Base-by-base conservation (phyloP, 2,797 vertebrate species). In the Poeciliopsis turneri region DNA sequence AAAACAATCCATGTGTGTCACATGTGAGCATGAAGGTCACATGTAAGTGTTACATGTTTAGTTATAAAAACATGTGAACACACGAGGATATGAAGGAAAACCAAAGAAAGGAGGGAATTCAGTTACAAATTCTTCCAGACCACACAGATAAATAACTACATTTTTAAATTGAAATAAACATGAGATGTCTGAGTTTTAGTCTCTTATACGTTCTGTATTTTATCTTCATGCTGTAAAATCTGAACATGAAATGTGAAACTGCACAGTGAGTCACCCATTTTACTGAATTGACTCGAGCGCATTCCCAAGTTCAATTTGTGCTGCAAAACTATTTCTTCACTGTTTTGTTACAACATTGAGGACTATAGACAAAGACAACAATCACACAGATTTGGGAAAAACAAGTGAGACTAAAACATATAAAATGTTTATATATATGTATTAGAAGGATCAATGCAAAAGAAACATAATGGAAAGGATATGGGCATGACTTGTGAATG, bases 361-460 rank as follows among this genome's bases (percentile, higher is more conserved):
- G 84, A 91, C 84, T 82, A 88, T 86, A 82, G 82, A 93, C 89
- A 86, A 85, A 74, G 84, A 92, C 86, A 80, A 86, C 11, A 70
- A 84, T 92, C 90, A 91, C 90, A 93, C 83, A 92, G 86, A 90
- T 86, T 78, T 86, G 83, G 87, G 83, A 89, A 82, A 51, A 16
- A 90, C 81, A 81, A 86, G 84, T 36, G 36, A 90, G 82, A 70
- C 13, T 7, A 45, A 70, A 70, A 46, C 13, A 18, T 70, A 73
- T 36, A 76, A 69, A 77, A 72, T 28, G 43, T 25, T 61, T 46
- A 46, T 45, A 13, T 45, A 13, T 46, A 46, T 59, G 71, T 30
- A 75, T 74, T 66, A 33, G 51, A 39, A 74, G 69, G 45, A 78
- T 57, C 69, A 84, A 79, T 82, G 81, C 59, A 86, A 16, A 87